Evolutionary conservation across 2,113 vertebrate genomes (phyloP), one percentile per base, ranked within the genome.

Genomic region (Cnemophilus loriae): DNA sequence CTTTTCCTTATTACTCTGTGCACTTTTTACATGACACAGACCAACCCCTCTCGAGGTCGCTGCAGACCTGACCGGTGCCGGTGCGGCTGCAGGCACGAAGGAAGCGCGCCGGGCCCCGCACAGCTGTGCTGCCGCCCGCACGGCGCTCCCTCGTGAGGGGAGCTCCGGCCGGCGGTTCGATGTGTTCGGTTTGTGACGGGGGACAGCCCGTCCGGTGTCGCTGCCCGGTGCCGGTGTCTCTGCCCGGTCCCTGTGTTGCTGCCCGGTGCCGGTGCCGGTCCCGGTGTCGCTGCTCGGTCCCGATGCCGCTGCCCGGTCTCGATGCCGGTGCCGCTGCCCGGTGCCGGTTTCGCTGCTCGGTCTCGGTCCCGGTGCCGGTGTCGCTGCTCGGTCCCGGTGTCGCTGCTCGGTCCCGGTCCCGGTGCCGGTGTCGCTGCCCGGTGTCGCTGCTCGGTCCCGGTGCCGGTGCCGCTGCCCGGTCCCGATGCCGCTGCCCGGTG

Each of bases 31-130:
- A 1, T 7, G 8, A 3, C 52, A 9, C 35, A 17, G 56, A 4
- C 26, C 8, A 10, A 0, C 10, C 1, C 44, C 2, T 26, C 13
- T 47, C 2, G 44, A 6, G 39, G 18, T 15, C 1, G 16, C 60
- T 30, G 46, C 64, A 10, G 3, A 7, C 16, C 9, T 5, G 35
- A 1, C 46, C 4, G 33, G 7, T 21, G 30, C 10, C 26, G 11
- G 0, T 20, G 35, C 30, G 9, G 50, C 50, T 28, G 49, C 50
- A 5, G 16, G 22, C 55, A 4, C 9, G 16, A 10, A 26, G 24
- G 4, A 16, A 12, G 1, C 17, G 14, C 61, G 2, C 2, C 52
- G 26, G 33, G 0, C 60, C 21, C n/a, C 3, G 63, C 42, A 2
- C 2, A 13, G 14, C 41, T 12, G 12, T 2, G 73, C 26, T 9